phyloP scores from a whole-genome alignment of 2,797 vertebrate genomes.

The Simalia tracyae region DNA sequence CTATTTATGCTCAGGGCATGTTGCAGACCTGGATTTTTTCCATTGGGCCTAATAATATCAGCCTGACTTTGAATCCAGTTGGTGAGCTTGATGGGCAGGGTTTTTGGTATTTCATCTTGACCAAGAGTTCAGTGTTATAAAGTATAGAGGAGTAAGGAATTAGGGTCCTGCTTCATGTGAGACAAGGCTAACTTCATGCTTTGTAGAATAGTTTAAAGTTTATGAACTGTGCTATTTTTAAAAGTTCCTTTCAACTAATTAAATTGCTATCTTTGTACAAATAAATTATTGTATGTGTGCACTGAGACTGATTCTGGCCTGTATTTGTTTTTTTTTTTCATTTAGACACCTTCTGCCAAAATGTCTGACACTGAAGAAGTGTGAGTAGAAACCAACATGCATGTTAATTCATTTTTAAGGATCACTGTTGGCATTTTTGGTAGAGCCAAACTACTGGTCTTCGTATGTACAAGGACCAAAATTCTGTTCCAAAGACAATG shows the following conservation, averaged over 20 bases:
- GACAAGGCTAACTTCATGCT: background rate
- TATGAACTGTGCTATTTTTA: background rate
- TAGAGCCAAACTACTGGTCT: rapidly evolving
- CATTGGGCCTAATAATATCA: background rate
- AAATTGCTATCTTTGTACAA: constrained; percentile 32
- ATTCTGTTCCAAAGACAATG: background rate
- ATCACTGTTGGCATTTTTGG: rapidly evolving
- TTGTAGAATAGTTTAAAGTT: background rate
- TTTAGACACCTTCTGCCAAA: constrained; percentile 78
- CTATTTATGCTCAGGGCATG: background rate
- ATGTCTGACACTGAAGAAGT: constrained; percentile 95
- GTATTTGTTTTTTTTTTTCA: constrained; percentile 38
- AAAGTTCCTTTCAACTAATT: background rate
- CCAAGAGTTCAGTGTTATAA: background rate
- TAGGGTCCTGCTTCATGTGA: background rate
- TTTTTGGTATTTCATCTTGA: background rate
- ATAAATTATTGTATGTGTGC: constrained; percentile 18
- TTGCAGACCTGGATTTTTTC: background rate
- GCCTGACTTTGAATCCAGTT: background rate
- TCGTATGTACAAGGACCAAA: background rate
- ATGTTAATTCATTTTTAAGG: background rate
- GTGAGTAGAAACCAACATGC: constrained; percentile 77
- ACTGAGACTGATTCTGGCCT: background rate
- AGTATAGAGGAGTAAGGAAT: background rate
- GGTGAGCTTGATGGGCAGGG: background rate